These are phyloP conservation scores for Parazoanthus atlanticus DNA, from an alignment of 92 coral and sea anemone genomes.

Conservation along the genomic window DNA sequence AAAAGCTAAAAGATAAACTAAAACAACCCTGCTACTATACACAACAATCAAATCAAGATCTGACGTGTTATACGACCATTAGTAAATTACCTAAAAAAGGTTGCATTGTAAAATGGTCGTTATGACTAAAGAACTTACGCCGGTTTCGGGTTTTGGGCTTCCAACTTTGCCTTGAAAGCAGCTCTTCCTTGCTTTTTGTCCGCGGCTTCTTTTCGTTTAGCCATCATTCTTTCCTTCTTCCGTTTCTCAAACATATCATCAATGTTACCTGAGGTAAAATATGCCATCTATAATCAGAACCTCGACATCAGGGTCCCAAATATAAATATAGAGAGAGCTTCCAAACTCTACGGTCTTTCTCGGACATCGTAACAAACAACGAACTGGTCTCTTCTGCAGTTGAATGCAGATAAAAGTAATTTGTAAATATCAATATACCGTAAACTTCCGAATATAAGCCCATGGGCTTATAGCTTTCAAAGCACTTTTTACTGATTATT, in stretches of 20 bases:
- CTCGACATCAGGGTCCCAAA: no score
- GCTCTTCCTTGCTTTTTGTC: slow-evolving; percentile 78
- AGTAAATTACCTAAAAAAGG: no score
- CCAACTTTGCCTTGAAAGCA: slow-evolving; percentile 90
- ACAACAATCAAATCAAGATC: background rate
- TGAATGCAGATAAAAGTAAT: no score
- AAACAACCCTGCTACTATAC: background rate
- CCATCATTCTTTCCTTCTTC: slow-evolving; percentile 81
- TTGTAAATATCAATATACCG: no score
- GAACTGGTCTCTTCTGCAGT: no score
- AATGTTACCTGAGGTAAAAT: slow-evolving; percentile 45
- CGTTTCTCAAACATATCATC: slow-evolving; percentile 75
- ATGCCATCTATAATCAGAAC: no score
- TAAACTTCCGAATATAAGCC: no score
- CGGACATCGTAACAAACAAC: no score
- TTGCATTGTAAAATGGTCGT: background rate
- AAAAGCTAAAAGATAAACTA: background rate
- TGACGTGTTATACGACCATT: background rate
- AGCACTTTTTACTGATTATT: no score
- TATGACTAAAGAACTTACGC: slow-evolving; percentile 47
- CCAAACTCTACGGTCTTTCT: no score
- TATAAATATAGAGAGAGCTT: no score
- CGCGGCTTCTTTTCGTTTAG: slow-evolving; percentile 76
- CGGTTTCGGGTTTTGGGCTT: slow-evolving; percentile 76
- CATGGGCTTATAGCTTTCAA: no score